Evolutionary conservation across 2,113 vertebrate species (phyloP), one percentile per base, ranked within the genome.

Genomic region (Marcusenius ussheri): DNA sequence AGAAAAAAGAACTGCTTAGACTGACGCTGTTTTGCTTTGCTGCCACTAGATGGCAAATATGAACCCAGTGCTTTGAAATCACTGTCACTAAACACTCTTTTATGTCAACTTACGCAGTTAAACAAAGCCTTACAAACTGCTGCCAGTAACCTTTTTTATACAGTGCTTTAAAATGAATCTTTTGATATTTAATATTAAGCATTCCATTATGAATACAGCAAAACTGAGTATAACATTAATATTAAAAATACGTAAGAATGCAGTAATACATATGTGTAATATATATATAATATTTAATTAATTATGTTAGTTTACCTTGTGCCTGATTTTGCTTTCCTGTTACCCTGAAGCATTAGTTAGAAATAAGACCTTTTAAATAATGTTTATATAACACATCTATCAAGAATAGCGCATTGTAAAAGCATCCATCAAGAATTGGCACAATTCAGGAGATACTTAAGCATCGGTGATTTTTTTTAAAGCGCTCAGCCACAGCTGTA

Each of bases 341-440:
- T 83, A 5, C 80, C 80, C 45, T 46, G 42, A n/a, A 11, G 39
- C 21, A 90, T 91, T 45, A 42, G 49, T 47, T 13, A 31, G 13
- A 47, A 46, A 50, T 27, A 17, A 17, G 35, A 80, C 74, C 46
- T 45, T n/a, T n/a, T 56, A 56, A 56, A 56, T 21, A 56, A 11
- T 91, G 91, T 93, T 94, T 93, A 93, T 91, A 90, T 91, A 93
- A 90, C 90, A 91, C 88, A 93, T 93, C 85, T 83, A 88, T 91
- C 92, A 93, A 94, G 93, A 95, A 95, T 91, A 94, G 90, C 92
- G 91, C 93, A 93, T 91, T 90, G 92, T 94, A 94, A 94, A 95
- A 46, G 86, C 92, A 91, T 90, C 91, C 93, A 94, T 95, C 94
- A 94, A 45, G 51, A 94, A 94, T 88, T 91, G 92, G 74, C 46